Evolutionary conservation across 2,797 vertebrate genomes (phyloP), one percentile per base, ranked within the genome.

Genomic region (Chiroxiphia lanceolata): DNA sequence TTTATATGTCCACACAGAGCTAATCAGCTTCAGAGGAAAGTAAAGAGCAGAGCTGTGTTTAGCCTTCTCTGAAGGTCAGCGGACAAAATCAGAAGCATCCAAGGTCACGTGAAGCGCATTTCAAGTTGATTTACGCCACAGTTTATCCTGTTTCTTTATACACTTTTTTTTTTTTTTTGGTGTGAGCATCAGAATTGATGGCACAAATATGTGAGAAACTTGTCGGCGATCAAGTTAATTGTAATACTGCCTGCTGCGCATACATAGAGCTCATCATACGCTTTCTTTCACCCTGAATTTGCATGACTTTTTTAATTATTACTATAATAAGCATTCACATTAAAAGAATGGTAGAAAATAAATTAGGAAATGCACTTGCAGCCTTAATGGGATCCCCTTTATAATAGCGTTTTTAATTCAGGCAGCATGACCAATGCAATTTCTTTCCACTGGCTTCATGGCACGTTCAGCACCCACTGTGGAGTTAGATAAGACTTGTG

Each of bases 1-100:
- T 96, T 96, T 95, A 80, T 89, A 87, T 96, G 85, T 93, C 90
- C 94, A 94, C 90, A 93, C 34, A 42, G 27, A 94, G 64, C 59
- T 89, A 90, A 91, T 89, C 51, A 21, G 87, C 69, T 94, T 67
- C 82, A 82, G 79, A n/a, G 56, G 44, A 91, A 92, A 80, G 79
- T 74, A 96, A 96, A 97, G 91, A 96, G 75, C 78, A 75, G 61
- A 72, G 75, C 40, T 81, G 76, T 93, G 92, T 89, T 95, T 70
- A 76, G 78, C 83, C 68, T 91, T 90, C 67, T 67, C 69, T 95
- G 95, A 97, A 97, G 94, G 94, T 95, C 93, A 86, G 20, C 1
- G 1, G 82, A 87, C 83, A 85, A 89, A 96, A 75, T 81, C 70
- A 77, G 70, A 89, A 89, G 54, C 63, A 59, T 70, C 71, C 96